Evolutionary conservation across 1,140 invertebrate genomes (phyloP), one percentile per base, ranked within the genome.

Genomic region (Phthorimaea operculella): DNA sequence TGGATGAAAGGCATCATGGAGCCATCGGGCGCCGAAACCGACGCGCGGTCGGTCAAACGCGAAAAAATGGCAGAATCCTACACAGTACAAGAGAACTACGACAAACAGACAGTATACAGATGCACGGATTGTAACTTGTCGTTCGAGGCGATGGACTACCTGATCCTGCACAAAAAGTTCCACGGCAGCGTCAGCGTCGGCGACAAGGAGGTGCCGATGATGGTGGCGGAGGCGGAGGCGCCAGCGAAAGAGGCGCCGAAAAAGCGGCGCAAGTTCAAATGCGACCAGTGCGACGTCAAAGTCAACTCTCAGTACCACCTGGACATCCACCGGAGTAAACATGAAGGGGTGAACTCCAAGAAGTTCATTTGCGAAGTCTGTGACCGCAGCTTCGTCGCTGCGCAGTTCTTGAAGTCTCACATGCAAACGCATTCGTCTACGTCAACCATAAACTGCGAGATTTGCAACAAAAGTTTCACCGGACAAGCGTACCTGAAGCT

Each of bases 391-490:
- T 83, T 83, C 57, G 76, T 84, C 0, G 79, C 81, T 0, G 76
- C 79, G 3, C 79, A 83, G 63, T 84, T 83, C 59, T 60, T 85
- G 1, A 85, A 85, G 54, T 79, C 74, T 42, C 82, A 85, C 59
- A 85, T 85, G 82, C 79, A 83, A 54, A 82, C 76, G 6, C 82
- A 85, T 36, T 85, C 79, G 0, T 58, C 72, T 8, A 75, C 69
- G 0, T 80, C 75, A 55, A 83, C 82, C 4, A 85, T 85, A 14
- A 83, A 82, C 47, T 90, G 88, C 66, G 83, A 87, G 51, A 76
- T 88, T 8, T 92, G 91, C 68, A 88, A 88, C 36, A 91, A 91
- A 62, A 88, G 83, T 18, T 92, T 92, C 56, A 89, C 88, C 0
- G 89, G 88, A 0, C 85, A 89, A 21, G 89, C 89, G 17, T 89